A percentile compares a stretch with the other conserved stretches of the same genome.
These are phyloP conservation scores for Pseudochirops corinnae DNA, from an alignment of 2,797 vertebrate genomes.

Conservation along the genomic window DNA sequence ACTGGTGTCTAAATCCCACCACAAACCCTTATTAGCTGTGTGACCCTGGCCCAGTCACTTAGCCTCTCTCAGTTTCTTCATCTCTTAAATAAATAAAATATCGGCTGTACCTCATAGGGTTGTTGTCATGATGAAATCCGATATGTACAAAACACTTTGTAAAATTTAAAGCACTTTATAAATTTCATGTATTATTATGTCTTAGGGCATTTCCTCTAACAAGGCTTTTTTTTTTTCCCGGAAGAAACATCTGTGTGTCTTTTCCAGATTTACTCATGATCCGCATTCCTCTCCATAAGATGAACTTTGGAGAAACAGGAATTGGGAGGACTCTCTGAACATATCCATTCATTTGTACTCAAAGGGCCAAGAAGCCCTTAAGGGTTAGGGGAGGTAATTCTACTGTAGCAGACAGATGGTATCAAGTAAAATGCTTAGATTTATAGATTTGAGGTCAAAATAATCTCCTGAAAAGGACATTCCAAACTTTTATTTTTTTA, in stretches of 20 bases:
- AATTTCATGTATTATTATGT: background rate
- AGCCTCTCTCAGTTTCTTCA: background rate
- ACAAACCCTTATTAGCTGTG: background rate
- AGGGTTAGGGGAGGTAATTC: background rate
- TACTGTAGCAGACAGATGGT: background rate
- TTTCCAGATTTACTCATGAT: background rate
- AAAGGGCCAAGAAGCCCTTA: background rate
- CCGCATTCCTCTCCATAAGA: background rate
- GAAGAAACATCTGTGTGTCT: background rate
- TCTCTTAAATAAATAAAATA: background rate
- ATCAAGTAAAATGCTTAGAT: background rate
- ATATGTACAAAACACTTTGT: background rate
- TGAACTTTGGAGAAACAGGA: background rate
- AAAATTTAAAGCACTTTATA: background rate
- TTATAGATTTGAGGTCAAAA: conserved; percentile 20
- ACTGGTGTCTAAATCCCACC: background rate
- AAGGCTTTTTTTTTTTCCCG: background rate
- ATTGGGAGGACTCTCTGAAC: background rate
- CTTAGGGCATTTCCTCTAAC: background rate
- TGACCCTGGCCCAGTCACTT: background rate
- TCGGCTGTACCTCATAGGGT: background rate
- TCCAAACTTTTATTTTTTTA: conserved; percentile 18
- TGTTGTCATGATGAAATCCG: background rate
- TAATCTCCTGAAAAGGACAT: background rate
- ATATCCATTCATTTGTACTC: background rate